These are phyloP conservation scores for Labeo rohita DNA, from an alignment of 2,113 vertebrate genomes.

Conservation along the genomic window DNA sequence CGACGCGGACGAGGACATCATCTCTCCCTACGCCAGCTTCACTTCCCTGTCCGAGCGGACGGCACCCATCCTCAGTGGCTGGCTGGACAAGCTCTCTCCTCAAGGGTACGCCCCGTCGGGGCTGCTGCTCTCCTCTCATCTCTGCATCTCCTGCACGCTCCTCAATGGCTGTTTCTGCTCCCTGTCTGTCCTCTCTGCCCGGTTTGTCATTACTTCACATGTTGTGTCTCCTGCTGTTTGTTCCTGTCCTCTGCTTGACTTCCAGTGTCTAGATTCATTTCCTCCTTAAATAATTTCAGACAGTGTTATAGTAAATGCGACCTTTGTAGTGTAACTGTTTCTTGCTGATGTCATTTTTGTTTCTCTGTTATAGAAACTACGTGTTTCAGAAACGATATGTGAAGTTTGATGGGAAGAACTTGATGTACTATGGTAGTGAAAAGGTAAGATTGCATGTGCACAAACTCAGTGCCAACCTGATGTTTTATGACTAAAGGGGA, in stretches of 20 bases:
- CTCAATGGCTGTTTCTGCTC: conserved; percentile 68
- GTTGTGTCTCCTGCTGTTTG: conserved; percentile 27
- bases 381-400: conserved; percentile 97
- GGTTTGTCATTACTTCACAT: conserved; percentile 67
- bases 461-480: background rate
- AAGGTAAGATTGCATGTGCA: conserved; percentile 78
- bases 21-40: conserved; percentile 96
- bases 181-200: conserved; percentile 63
- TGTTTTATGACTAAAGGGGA: background rate
- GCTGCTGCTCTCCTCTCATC: conserved; percentile 62
- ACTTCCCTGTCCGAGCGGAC: conserved; percentile 82
- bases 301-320: no score
- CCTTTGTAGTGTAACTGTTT: background rate
- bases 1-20: conserved; percentile 86
- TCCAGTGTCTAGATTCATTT: conserved; percentile 26
- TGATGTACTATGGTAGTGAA: conserved; percentile 94
- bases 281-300: background rate
- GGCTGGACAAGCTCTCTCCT: conserved; percentile 97
- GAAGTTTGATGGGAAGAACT: conserved; percentile 91
- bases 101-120: conserved; percentile 84
- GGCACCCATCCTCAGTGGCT: conserved; percentile 84
- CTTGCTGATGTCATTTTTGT: background rate
- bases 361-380: conserved; percentile 83
- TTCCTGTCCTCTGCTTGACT: conserved; percentile 27
- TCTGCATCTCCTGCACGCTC: conserved; percentile 62